Conservation (phyloP, 2,113 vertebrate genomes). For the Austrofundulus limnaeus region DNA sequence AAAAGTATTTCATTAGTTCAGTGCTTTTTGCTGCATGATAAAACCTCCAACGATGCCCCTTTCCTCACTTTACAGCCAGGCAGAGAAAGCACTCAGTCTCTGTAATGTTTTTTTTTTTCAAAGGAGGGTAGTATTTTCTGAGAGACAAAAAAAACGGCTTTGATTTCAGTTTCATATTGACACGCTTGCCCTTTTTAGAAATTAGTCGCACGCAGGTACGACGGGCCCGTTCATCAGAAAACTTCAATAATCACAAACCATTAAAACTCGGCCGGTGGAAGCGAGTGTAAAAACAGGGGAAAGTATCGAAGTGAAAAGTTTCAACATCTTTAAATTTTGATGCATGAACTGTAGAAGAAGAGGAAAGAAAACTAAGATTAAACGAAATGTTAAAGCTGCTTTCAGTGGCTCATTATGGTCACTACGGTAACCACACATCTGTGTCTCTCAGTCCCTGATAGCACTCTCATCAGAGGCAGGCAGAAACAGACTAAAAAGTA, state of each 20-base stretch:
- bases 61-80: slow-evolving; percentile 19
- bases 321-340: no score
- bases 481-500: no score
- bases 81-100: background rate
- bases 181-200: slow-evolving; percentile 13
- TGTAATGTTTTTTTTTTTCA: slow-evolving; percentile 10
- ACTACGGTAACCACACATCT: no score
- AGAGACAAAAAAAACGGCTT: slow-evolving; percentile 1
- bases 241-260: background rate
- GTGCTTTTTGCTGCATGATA: slow-evolving; percentile 27
- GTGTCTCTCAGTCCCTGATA: no score
- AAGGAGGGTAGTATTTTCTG: slow-evolving; percentile 26
- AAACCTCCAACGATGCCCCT: background rate
- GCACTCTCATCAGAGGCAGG: no score
- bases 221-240: background rate
- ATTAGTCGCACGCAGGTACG: background rate
- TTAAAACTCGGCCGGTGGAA: background rate
- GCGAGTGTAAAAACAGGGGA: background rate
- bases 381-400: no score
- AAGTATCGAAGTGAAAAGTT: no score
- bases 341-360: no score
- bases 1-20: slow-evolving; percentile 57
- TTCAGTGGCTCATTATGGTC: no score
- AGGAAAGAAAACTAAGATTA: no score
- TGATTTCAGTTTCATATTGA: slow-evolving; percentile 8